Base-by-base conservation (phyloP, 2,797 vertebrate species). In the Gadopsis bispinosus region DNA sequence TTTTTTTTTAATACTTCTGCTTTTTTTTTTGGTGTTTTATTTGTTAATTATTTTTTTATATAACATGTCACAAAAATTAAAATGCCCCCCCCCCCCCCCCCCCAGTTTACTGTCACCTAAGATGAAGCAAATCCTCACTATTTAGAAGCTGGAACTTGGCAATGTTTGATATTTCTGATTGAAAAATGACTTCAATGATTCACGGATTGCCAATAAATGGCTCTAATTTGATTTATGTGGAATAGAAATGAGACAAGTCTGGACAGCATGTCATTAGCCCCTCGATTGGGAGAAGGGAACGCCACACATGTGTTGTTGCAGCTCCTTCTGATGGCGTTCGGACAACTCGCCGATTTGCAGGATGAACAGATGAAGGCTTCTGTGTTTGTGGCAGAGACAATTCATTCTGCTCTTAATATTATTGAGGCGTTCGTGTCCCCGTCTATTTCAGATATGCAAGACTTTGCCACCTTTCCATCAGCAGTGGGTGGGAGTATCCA, bases 401-500 rank as follows among this genome's bases (percentile, higher is more conserved):
- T 12, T 31, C 0, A 19, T 50, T 76, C 8, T 39, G 22, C 19
- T 60, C 35, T 39, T 14, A 39, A 22, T 61, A 10, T 54, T 54
- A 12, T 16, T 12, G 39, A 35, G 13, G 9, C 9, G 12, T n/a
- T 3, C 17, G 29, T 3, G 12, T 63, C 20, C 0, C 33, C 5
- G n/a, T 58, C 12, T 16, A 7, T 63, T 68, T 9, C 35, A 33
- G 33, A 31, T 45, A 17, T 31, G 9, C 60, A 20, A 29, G 56
- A 45, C 51, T 74, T 43, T 17, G 37, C 20, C 62, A 20, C 33
- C 1, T 77, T 22, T 55, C 43, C 60, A 22, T 35, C 54, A 41
- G 68, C 70, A 71, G 41, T 6, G 20, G 17, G 4, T 54, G n/a
- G 14, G 45, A 47, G 5, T 39, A 17, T 68, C 43, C 70, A 72